Evolutionary conservation across 2,113 vertebrate species (phyloP), one percentile per base, ranked within the genome.

Genomic region (Osmerus mordax): DNA sequence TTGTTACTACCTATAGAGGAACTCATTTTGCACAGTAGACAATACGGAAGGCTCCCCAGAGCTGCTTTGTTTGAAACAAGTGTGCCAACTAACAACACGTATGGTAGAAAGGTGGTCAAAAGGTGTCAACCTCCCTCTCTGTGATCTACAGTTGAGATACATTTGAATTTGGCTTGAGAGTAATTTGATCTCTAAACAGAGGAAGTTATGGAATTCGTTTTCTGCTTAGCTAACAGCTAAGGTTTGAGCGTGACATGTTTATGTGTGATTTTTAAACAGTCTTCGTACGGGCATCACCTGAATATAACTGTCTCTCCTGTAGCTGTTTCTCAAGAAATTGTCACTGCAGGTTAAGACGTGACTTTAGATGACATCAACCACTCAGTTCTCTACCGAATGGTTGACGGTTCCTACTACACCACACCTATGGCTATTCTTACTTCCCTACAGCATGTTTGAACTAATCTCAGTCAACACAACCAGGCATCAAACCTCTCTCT

Each of bases 251-350:
- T 36, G 11, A 65, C 32, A 9, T 64, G 29, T 76, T 86, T 79
- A 82, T 25, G 84, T 82, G 79, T 69, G 87, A 91, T 81, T 86
- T 75, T 74, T 73, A 87, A 93, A 93, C 88, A 93, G 91, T 91
- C 90, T 87, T 78, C 80, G 90, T 89, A 84, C 86, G 82, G 81
- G 83, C 77, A 83, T 92, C 87, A 91, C 86, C 89, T 84, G 82
- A 86, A 89, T 77, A 84, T 77, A 87, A 87, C 77, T 81, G 87
- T 87, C 89, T 91, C 79, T 52, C n/a, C 19, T 3, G 72, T 56
- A 72, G 69, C 66, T 69, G 72, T 41, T 51, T 61, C 32, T 67
- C 36, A 32, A 69, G 5, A 58, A 55, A 54, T 71, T 16, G 53
- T 16, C 56, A 18, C 73, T 55, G 62, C 71, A 68, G 73, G 65